Conservation (phyloP, 30 jellyfish, hydroid and myxozoan genomes). For the Aurelia coerulea region DNA sequence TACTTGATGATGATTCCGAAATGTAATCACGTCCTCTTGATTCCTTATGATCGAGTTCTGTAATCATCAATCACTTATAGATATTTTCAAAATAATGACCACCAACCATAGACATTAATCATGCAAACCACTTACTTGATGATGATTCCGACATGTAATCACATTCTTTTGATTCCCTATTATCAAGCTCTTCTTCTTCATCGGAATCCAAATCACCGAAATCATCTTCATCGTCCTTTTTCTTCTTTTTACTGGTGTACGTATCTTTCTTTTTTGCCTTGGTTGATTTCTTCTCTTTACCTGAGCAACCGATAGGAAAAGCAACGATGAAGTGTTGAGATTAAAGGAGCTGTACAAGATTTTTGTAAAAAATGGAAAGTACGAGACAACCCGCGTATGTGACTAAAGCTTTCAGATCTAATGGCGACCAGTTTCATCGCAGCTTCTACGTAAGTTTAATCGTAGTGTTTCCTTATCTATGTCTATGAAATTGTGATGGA, state of each 20-base stretch:
- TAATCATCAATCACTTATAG: no score
- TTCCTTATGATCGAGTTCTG: slow-evolving; percentile 80
- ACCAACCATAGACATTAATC: neutral
- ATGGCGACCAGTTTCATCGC: no score
- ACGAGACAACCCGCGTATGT: no score
- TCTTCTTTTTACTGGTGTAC: slow-evolving; percentile 53
- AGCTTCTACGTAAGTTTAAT: no score
- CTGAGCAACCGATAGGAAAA: neutral
- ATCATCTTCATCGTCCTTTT: slow-evolving; percentile 52
- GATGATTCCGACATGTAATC: slow-evolving; percentile 96
- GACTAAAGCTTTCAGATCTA: no score
- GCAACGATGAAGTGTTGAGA: no score
- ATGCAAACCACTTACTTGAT: slow-evolving; percentile 56
- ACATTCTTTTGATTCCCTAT: slow-evolving; percentile 88
- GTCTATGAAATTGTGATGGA: no score
- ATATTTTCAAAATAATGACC: neutral
- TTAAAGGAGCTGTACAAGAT: no score
- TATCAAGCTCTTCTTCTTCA: slow-evolving; percentile 95
- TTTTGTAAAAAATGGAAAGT: no score
- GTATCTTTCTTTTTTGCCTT: slow-evolving; percentile 51
- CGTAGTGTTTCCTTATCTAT: no score
- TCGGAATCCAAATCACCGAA: slow-evolving; percentile 69
- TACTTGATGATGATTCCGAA: slow-evolving; percentile 94
- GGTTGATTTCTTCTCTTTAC: slow-evolving; percentile 27
- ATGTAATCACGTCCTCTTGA: slow-evolving; percentile 89